Evolutionary conservation across 2,113 vertebrate genomes (phyloP), one percentile per base, ranked within the genome.

Genomic region (Spheniscus mendiculus): DNA sequence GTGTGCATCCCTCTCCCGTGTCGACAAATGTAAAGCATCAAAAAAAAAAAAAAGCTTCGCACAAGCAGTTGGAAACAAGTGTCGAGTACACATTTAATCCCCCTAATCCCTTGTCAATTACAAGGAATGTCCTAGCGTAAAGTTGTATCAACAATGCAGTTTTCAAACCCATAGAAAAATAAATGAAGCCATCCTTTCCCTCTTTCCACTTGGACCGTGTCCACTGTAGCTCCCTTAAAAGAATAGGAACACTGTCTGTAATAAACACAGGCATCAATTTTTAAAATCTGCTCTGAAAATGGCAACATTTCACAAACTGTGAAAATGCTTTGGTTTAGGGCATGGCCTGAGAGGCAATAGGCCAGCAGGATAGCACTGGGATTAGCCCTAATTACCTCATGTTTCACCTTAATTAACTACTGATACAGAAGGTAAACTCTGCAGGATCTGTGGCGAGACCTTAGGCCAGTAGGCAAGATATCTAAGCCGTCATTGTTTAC

Each of bases 381-480:
- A 98, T 99, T 98, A 98, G 96, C 93, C 95, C 94, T 98, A 98
- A 98, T 99, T 98, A 98, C 95, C 97, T 98, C 98, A 98, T 98
- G 97, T 98, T 98, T 98, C 98, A 98, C 98, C 98, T 98, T 98
- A 98, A 99, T 98, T 98, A 98, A 98, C 98, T 98, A 97, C 82
- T 98, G 97, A 98, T 98, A 98, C 98, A 98, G 97, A 98, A 98
- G 97, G 97, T 98, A 98, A 98, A 98, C 84, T 78, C 97, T n/a
- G 83, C 95, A 98, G 97, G 98, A 98, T 97, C 97, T 94, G 97
- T 96, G 74, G 86, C 6, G 23, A 97, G 97, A 98, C 98, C 89
- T 93, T 92, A 97, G 98, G 97, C 97, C 96, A 97, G 87, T 95
- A 94, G 94, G 96, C 92, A 97, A 97, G 96, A 92, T 96, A 98